Percentiles rank a stretch among this genome's conserved stretches.
Conservation (phyloP, 1,140 invertebrate genomes). For the Cheumatopsyche charites region DNA sequence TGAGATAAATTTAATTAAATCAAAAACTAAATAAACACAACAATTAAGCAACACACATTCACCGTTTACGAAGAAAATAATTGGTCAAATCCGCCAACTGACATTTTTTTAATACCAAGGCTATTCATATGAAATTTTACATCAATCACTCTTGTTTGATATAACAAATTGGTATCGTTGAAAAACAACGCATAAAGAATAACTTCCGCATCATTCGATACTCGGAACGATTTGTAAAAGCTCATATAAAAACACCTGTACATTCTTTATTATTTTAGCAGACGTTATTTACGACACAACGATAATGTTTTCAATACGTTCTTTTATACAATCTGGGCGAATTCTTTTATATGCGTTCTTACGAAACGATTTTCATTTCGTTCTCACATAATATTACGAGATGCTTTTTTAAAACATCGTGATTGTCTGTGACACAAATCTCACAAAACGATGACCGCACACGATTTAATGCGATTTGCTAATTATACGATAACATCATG, state of each 20-base stretch:
- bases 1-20: too few species aligned
- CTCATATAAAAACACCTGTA: slow-evolving; percentile 16
- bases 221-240: neutral
- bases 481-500: too few species aligned
- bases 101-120: neutral
- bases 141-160: slow-evolving; percentile 15
- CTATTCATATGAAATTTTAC: neutral
- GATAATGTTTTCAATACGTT: neutral
- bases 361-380: too few species aligned
- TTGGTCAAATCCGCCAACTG: too few species aligned
- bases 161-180: neutral
- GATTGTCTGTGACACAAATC: too few species aligned
- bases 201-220: slow-evolving; percentile 11
- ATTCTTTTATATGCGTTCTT: too few species aligned
- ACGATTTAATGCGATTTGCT: too few species aligned
- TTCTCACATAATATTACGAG: too few species aligned
- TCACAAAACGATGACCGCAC: too few species aligned
- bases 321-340: too few species aligned
- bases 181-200: slow-evolving; percentile 3
- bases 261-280: neutral
- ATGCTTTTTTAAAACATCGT: too few species aligned
- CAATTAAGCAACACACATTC: neutral
- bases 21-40: too few species aligned
- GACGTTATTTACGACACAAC: neutral
- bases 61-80: neutral